A percentile compares a stretch with the other conserved stretches of the same genome.
Conservation (phyloP, 2,888 invertebrate species). For the Pristionchus japonicus region DNA sequence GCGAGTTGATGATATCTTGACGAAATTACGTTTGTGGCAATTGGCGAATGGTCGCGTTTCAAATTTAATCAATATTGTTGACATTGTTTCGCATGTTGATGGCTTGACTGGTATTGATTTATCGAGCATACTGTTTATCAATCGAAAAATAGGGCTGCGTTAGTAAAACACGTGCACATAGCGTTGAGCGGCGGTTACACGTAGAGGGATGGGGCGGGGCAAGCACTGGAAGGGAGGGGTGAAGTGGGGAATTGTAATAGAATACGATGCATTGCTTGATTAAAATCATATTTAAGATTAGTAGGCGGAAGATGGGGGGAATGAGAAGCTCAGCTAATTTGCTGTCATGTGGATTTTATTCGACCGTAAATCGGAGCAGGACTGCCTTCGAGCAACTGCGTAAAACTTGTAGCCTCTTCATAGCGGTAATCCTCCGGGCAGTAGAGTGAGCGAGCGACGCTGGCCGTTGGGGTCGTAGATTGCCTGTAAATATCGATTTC, state of each 20-base stretch:
- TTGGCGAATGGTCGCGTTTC: no score
- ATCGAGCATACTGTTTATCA: no score
- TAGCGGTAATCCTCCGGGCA: slow-evolving; percentile 39
- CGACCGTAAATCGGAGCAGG: accelerated
- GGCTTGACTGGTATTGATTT: no score
- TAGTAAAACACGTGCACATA: slow-evolving; percentile 10
- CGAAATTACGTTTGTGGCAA: no score
- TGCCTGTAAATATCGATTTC: slow-evolving; percentile 37
- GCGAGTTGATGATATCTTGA: not conserved
- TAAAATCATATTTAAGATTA: no score
- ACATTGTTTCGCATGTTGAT: no score
- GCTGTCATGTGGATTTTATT: no score
- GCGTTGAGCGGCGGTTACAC: slow-evolving; percentile 5
- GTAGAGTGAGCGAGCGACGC: slow-evolving; percentile 42
- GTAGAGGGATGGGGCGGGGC: not conserved
- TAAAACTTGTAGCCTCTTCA: not conserved
- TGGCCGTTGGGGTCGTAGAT: slow-evolving; percentile 41
- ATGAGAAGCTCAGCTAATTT: no score
- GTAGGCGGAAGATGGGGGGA: no score
- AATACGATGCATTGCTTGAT: no score
- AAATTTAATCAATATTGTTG: no score
- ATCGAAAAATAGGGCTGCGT: not conserved
- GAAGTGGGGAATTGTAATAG: not conserved
- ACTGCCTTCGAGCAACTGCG: not conserved
- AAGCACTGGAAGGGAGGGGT: not conserved